Evolutionary conservation across 2,113 vertebrate genomes (phyloP).

Genomic region (Lycaon pictus): DNA sequence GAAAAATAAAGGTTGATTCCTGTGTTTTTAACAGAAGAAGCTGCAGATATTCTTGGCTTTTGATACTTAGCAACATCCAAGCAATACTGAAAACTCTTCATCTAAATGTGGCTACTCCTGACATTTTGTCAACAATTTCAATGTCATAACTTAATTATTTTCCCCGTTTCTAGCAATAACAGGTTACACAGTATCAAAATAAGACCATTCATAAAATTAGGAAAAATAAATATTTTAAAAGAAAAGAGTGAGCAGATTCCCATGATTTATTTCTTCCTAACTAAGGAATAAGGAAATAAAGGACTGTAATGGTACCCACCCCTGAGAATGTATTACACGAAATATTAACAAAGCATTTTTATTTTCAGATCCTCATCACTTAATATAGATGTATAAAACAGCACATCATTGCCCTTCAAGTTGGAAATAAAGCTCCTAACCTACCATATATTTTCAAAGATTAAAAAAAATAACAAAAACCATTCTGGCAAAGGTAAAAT

Average conservation of each 20-base stretch:
- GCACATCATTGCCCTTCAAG: rapidly evolving
- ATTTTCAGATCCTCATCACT: not conserved
- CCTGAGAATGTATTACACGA: not conserved
- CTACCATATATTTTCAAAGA: not conserved
- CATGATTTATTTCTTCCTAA: not conserved
- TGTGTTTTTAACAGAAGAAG: not conserved
- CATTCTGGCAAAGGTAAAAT: not conserved
- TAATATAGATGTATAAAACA: not conserved
- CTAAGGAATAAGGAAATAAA: not conserved
- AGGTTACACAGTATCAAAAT: not conserved
- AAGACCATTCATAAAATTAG: not conserved
- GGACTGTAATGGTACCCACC: no score
- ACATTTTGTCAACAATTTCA: not conserved
- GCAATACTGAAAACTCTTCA: not conserved
- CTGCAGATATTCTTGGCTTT: not conserved
- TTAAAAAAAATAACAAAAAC: not conserved
- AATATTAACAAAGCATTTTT: not conserved
- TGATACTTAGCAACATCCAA: not conserved
- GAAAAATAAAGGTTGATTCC: not conserved
- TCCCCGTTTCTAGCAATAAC: not conserved
- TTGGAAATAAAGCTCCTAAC: not conserved
- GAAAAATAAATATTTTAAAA: not conserved
- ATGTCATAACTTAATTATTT: not conserved
- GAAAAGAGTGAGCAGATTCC: not conserved
- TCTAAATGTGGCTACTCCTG: not conserved